Conservation (phyloP, 2,888 invertebrate genomes). For the Strigamia crassipes region DNA sequence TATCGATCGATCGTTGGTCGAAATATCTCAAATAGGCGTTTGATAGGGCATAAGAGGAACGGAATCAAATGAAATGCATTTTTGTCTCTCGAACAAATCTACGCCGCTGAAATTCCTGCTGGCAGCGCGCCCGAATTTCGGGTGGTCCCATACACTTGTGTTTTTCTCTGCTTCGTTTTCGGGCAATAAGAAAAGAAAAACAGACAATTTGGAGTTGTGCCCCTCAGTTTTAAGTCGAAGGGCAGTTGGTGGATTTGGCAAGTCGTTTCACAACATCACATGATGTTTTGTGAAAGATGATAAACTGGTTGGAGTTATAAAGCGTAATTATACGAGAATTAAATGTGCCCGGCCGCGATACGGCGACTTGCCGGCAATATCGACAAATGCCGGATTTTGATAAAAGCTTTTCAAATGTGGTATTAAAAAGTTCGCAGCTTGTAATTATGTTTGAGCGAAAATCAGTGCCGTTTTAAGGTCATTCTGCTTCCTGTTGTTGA, state of each 20-base stretch:
- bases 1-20: background rate
- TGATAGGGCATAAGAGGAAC: constrained; percentile 3
- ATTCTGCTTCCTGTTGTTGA: too few relatives aligned
- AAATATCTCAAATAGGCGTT: background rate
- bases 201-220: background rate
- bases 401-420: constrained; percentile 9
- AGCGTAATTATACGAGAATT: constrained; percentile 16
- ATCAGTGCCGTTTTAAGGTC: background rate
- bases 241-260: background rate
- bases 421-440: constrained; percentile 16
- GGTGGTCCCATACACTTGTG: background rate
- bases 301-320: background rate
- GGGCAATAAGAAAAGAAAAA: constrained; percentile 1
- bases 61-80: background rate
- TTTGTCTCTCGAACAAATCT: background rate
- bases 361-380: background rate
- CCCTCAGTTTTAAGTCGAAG: background rate
- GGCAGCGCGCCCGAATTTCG: background rate
- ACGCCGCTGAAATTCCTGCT: background rate
- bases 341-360: background rate
- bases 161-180: background rate
- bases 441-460: background rate
- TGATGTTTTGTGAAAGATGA: background rate
- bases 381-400: constrained; percentile 10
- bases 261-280: background rate